Conservation (phyloP, 2,113 vertebrate species). For the Colius striatus region DNA sequence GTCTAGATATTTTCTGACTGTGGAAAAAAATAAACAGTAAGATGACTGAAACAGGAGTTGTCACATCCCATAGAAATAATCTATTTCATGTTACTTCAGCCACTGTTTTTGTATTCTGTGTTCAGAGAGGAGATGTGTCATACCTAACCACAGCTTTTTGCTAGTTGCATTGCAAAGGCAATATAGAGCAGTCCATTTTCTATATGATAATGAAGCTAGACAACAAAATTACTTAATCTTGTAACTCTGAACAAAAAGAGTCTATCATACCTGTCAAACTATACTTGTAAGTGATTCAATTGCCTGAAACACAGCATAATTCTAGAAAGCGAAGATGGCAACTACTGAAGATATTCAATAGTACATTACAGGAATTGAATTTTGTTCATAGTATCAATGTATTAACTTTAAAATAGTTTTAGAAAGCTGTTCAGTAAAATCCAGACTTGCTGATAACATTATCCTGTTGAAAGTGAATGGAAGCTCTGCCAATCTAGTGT, state of each 20-base stretch:
- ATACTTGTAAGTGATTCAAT: neutral
- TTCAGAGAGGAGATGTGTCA: neutral
- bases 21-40: neutral
- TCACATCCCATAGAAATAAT: neutral
- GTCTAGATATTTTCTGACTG: neutral
- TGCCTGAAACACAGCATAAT: neutral
- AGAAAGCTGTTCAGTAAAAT: slow-evolving; percentile 7
- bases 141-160: neutral
- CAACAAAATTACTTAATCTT: slow-evolving; percentile 23
- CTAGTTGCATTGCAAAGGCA: neutral
- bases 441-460: neutral
- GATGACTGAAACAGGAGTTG: neutral
- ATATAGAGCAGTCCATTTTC: neutral
- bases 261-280: neutral
- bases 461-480: neutral
- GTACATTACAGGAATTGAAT: neutral
- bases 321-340: neutral
- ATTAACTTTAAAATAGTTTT: neutral
- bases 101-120: neutral
- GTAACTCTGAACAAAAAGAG: neutral
- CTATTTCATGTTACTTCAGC: neutral
- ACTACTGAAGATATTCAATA: neutral
- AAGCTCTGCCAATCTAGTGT: neutral
- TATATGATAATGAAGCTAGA: neutral
- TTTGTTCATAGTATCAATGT: neutral